phyloP scores from a whole-genome alignment of 2,113 vertebrate genomes.

The Camelus bactrianus region DNA sequence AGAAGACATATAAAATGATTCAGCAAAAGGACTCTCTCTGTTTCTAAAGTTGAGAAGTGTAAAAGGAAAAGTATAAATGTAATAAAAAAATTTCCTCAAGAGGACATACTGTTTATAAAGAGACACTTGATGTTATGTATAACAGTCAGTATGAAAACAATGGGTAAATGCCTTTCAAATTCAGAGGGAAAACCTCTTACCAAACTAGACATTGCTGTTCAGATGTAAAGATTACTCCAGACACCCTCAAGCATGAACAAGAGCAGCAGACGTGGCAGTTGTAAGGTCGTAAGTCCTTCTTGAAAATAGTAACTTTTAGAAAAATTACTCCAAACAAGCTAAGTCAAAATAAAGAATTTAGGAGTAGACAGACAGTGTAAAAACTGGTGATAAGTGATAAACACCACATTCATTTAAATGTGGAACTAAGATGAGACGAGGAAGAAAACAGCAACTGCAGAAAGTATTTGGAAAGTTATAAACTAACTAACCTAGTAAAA shows the following conservation, averaged over 20 bases:
- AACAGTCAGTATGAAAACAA: background rate
- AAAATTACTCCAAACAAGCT: constrained; percentile 2
- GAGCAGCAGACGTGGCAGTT: background rate
- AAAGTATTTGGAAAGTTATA: background rate
- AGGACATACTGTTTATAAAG: background rate
- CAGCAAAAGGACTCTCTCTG: background rate
- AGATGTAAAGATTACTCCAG: background rate
- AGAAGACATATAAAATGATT: background rate
- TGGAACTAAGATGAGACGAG: background rate
- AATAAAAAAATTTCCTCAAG: constrained; percentile 9
- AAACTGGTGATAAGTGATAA: background rate
- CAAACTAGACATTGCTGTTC: background rate
- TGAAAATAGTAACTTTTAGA: background rate
- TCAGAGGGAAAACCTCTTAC: background rate
- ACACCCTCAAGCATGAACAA: background rate
- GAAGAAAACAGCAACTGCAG: background rate
- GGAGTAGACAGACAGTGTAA: background rate
- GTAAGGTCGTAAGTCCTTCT: background rate
- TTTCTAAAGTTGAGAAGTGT: constrained; percentile 8
- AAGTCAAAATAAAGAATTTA: constrained; percentile 45
- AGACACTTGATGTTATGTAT: background rate
- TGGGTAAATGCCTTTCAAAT: background rate
- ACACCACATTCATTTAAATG: background rate
- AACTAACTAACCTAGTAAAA: background rate
- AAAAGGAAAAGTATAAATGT: background rate